Evolutionary conservation across 2,888 invertebrate species (phyloP).

Genomic region (Therioaphis trifolii): DNA sequence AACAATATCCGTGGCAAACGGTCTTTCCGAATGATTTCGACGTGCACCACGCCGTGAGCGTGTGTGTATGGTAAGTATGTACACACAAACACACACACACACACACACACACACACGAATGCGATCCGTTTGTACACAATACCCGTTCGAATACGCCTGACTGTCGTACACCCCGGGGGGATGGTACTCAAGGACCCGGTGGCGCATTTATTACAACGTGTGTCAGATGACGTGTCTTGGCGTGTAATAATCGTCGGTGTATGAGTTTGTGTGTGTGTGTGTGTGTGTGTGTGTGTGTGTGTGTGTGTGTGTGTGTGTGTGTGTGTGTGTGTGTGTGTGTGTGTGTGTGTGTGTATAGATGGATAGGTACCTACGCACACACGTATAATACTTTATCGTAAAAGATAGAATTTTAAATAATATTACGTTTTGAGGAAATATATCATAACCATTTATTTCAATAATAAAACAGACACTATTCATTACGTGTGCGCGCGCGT

Average conservation of each 20-base stretch:
- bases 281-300: too few species aligned
- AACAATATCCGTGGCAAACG: too few species aligned
- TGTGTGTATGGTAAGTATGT: too few species aligned
- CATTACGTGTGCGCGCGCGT: neutral
- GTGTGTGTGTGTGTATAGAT: too few species aligned
- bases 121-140: neutral
- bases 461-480: slow-evolving; percentile 10
- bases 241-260: too few species aligned
- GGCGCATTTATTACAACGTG: slow-evolving; percentile 31
- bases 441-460: slow-evolving; percentile 5
- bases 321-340: neutral
- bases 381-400: too few species aligned
- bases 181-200: slow-evolving; percentile 17
- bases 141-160: neutral
- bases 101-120: neutral
- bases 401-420: neutral
- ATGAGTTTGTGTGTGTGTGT: too few species aligned
- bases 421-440: slow-evolving; percentile 10
- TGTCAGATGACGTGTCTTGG: neutral
- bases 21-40: too few species aligned
- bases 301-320: too few species aligned
- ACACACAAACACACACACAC: too few species aligned
- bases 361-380: too few species aligned
- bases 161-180: slow-evolving; percentile 35
- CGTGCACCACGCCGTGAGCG: too few species aligned